Base-by-base conservation (phyloP, 2,113 vertebrate species). In the Hassar affinis region DNA sequence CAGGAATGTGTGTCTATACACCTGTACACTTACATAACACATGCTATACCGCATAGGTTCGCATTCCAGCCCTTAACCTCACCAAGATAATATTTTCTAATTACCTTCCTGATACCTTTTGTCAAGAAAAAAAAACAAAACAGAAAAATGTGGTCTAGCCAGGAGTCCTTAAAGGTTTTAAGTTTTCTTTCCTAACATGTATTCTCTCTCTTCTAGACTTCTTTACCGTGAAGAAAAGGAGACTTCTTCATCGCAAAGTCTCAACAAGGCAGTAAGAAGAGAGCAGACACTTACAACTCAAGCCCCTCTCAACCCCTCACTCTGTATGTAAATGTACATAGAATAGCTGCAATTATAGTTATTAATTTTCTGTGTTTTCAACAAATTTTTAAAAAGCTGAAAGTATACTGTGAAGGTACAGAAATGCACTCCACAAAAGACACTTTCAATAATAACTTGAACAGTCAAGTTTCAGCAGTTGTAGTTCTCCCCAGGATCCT, bases 221-320 rank as follows among this genome's bases (percentile, higher is more conserved):
- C 89, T 95, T 92, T 87, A 90, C 87, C 61, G 92, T 94, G 84
- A 93, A 94, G 86, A 95, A 91, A 89, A 92, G 68, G 83, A 90
- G 54, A 78, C 88, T 88, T 14, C 86, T 92, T 71, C 72, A 91
- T 88, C 81, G 87, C 42, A 94, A 95, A 86, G 77, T 27, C 0
- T 81, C 90, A 6, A 81, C 86, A 20, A 80, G 87, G 49, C 92
- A 90, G 88, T 92, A 92, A 85, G 84, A 45, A 78, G 64, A 59
- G 76, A 72, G 33, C 42, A 47, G 11, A 27, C 57, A 38, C 69
- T 79, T 86, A 83, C 35, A 62, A 64, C 84, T 87, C 80, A 79
- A 51, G 57, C 51, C 72, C 79, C 57, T 66, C 77, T 76, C 76
- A 75, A 68, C 51, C 1, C 87, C 87, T 68, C 87, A 84, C 84